Percentiles rank a stretch among this genome's conserved stretches.
Conservation (phyloP, 2,797 vertebrate genomes). For the Brachyrhaphis roseni region DNA sequence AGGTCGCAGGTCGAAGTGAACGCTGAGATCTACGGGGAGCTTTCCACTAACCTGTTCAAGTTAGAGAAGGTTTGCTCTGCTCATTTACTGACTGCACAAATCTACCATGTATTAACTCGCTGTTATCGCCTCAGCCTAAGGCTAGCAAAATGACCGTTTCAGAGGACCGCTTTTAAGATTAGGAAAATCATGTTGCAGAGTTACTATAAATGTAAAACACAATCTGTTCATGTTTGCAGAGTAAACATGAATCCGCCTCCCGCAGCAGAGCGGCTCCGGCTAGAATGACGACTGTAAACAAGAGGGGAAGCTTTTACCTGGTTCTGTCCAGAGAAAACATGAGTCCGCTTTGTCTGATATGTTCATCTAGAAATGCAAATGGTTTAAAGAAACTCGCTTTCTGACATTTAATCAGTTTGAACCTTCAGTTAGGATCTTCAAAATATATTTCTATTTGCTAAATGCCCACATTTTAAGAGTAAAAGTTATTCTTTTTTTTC, state of each 20-base stretch:
- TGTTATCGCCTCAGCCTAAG: neutral
- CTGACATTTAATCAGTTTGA: neutral
- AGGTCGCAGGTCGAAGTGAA: constrained; percentile 62
- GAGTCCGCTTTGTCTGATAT: neutral
- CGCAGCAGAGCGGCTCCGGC: too few relatives aligned
- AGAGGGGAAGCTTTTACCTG: neutral
- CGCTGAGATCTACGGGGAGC: constrained; percentile 73
- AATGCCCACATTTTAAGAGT: neutral
- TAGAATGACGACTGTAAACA: neutral
- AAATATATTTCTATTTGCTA: neutral
- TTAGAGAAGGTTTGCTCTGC: constrained; percentile 71
- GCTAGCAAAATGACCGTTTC: neutral
- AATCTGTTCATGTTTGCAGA: neutral
- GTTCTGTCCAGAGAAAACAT: neutral
- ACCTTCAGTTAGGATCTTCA: neutral
- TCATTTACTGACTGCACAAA: neutral
- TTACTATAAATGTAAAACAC: neutral
- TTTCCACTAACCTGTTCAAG: constrained; percentile 77
- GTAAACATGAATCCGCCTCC: neutral
- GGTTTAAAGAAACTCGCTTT: neutral
- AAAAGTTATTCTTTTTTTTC: neutral
- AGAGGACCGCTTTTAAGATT: neutral
- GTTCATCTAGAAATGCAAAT: neutral
- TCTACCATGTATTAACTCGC: neutral
- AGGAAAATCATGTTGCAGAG: neutral